Conservation (phyloP, 1,140 invertebrate species). For the Zaprionus gabonicus region DNA sequence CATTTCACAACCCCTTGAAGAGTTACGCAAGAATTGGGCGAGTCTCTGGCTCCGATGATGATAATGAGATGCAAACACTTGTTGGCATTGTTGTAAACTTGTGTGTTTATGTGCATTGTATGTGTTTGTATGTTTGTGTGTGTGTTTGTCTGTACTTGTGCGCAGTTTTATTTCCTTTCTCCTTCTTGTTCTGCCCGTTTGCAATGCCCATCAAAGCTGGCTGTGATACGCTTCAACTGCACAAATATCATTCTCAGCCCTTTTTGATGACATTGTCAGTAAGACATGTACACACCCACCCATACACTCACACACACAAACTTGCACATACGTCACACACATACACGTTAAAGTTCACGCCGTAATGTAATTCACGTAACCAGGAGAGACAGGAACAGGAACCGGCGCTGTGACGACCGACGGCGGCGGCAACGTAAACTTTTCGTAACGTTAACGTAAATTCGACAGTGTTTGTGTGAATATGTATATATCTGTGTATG, state of each 20-base stretch:
- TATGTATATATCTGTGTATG: background rate
- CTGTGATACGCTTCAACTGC: slow-evolving; percentile 83
- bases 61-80: slow-evolving; percentile 58
- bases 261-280: slow-evolving; percentile 84
- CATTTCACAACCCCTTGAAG: slow-evolving; percentile 84
- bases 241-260: slow-evolving; percentile 83
- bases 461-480: slow-evolving; percentile 24
- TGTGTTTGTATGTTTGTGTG: background rate
- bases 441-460: slow-evolving; percentile 59
- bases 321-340: slow-evolving; percentile 13
- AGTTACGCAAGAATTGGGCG: slow-evolving; percentile 78
- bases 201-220: slow-evolving; percentile 84
- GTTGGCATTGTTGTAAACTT: slow-evolving; percentile 50
- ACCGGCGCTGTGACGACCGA: slow-evolving; percentile 47
- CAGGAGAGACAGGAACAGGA: slow-evolving; percentile 33
- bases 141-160: background rate
- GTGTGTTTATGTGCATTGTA: slow-evolving; percentile 1
- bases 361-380: slow-evolving; percentile 64
- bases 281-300: slow-evolving; percentile 59
- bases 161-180: background rate
- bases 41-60: background rate
- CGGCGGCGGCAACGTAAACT: slow-evolving; percentile 42
- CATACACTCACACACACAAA: slow-evolving; percentile 14
- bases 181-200: slow-evolving; percentile 50
- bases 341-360: slow-evolving; percentile 9